These are phyloP conservation scores for Hedychridium roseum DNA, from an alignment of 2,888 invertebrate genomes.

Conservation along the genomic window DNA sequence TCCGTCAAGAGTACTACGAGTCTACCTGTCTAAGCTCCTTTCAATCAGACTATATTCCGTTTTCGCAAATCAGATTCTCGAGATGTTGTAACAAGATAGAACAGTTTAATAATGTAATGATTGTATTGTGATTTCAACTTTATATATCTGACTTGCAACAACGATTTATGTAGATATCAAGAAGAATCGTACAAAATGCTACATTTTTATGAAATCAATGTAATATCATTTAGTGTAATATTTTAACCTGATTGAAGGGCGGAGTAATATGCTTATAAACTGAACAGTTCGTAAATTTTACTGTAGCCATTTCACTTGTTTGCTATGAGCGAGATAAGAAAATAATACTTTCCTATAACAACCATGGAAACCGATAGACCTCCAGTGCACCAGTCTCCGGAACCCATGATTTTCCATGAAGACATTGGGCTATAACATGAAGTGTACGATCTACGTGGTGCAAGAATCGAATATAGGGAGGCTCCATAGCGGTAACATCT, in stretches of 20 bases:
- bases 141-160: too few relatives aligned
- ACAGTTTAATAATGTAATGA: too few relatives aligned
- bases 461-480: constrained; percentile 30
- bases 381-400: background rate
- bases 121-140: too few relatives aligned
- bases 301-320: background rate
- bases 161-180: too few relatives aligned
- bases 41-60: background rate
- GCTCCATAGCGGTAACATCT: constrained; percentile 39
- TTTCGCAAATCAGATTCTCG: background rate
- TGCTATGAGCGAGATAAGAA: background rate
- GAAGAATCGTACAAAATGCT: too few relatives aligned
- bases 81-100: background rate
- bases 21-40: background rate
- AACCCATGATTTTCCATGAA: background rate
- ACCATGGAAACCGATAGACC: too few relatives aligned
- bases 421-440: constrained; percentile 11
- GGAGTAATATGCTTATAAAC: too few relatives aligned
- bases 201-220: too few relatives aligned
- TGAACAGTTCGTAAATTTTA: too few relatives aligned
- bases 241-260: too few relatives aligned
- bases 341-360: background rate
- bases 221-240: too few relatives aligned
- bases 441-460: constrained; percentile 16
- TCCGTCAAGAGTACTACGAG: constrained; percentile 8